Evolutionary conservation across 2,888 invertebrate species (phyloP), one percentile per base, ranked within the genome.

Genomic region (Acronicta psi): DNA sequence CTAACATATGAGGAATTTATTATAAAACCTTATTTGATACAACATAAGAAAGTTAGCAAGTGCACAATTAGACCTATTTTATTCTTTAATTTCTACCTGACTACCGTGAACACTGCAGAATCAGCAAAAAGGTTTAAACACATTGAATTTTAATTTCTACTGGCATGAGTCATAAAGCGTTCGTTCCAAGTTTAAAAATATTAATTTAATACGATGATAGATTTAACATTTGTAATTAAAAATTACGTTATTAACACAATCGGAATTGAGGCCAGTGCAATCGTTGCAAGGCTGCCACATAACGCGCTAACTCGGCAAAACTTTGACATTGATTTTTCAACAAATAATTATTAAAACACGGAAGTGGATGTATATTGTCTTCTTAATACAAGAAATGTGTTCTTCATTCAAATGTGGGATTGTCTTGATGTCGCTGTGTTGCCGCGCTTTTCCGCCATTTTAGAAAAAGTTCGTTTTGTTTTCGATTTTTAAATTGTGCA

Each of bases 311-410:
- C 68, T 56, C 31, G 18, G 75, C 81, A 58, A 64, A 74, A 74
- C 77, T 72, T 59, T 82, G 86, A 84, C 88, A 87, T 87, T 88
- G 85, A 83, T 83, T 62, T 77, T 72, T n/a, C n/a, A n/a, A n/a
- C 63, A 79, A 85, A 73, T 64, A 84, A 85, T 85, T 86, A 86
- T 81, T 80, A 73, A 75, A 83, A 81, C 78, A 81, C 81, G 84
- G 82, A 82, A 80, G 75, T 75, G 31, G 49, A 20, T 59, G 31
- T 59, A 69, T 56, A 80, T 74, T 80, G 70, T 60, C 65, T 61
- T 77, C 63, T 69, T 50, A 64, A 52, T 44, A 42, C 45, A 64
- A 77, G 65, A 75, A 68, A 64, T 66, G 61, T 70, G 41, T 60
- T 78, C 46, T 69, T 51, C 71, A 72, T 69, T 74, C 66, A 75